Evolutionary conservation across 37 sponge, comb jelly and placozoan species (phyloP).

Genomic region (Ianthella basta): DNA sequence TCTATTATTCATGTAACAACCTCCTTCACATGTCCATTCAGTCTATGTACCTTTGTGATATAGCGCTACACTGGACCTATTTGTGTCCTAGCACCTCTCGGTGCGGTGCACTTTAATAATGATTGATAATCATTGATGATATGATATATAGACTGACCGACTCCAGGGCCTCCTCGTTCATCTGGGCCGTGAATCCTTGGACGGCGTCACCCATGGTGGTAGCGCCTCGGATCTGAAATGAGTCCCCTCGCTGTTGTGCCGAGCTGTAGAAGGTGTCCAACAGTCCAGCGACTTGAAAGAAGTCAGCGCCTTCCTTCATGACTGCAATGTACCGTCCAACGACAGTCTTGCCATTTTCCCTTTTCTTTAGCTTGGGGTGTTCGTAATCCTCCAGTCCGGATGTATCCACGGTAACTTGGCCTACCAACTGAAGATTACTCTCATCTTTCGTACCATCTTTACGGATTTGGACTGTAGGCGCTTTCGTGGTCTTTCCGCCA

Average conservation of each 20-base stretch:
- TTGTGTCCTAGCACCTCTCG: too few species aligned
- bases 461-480: too few species aligned
- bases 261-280: slow-evolving; percentile 6
- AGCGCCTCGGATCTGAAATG: slow-evolving; percentile 1
- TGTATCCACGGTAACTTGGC: neutral
- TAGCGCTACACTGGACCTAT: too few species aligned
- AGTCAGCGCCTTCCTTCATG: slow-evolving; percentile 24
- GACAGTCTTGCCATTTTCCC: neutral
- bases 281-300: slow-evolving; percentile 25
- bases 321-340: slow-evolving; percentile 20
- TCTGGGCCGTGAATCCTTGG: slow-evolving; percentile 14
- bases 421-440: neutral
- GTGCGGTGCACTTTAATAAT: too few species aligned
- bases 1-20: too few species aligned
- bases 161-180: neutral
- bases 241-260: neutral
- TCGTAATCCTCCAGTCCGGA: neutral
- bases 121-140: too few species aligned
- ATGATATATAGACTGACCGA: too few species aligned
- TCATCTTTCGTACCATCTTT: too few species aligned
- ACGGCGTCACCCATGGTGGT: neutral
- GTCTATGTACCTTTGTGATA: too few species aligned
- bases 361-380: slow-evolving; percentile 6
- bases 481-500: too few species aligned
- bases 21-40: too few species aligned